These are phyloP conservation scores for Entomobrya multifasciata DNA, from an alignment of 2,888 invertebrate species.

Conservation along the genomic window DNA sequence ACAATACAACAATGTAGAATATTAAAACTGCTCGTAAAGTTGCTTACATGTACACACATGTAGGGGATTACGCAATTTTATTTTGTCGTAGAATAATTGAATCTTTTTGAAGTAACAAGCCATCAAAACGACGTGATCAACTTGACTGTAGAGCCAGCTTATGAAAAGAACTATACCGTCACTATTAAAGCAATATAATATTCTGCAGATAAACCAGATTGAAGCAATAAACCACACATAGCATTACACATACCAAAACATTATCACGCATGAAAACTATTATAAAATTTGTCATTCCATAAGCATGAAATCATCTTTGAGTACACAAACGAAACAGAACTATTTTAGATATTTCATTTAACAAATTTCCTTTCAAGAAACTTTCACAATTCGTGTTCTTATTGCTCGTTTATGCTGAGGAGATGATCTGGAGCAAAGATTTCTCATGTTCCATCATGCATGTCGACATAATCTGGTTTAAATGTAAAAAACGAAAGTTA, in stretches of 20 bases:
- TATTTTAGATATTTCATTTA: no score
- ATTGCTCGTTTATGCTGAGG: background rate
- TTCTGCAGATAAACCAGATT: no score
- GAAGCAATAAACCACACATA: background rate
- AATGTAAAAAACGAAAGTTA: background rate
- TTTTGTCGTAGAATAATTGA: constrained; percentile 6
- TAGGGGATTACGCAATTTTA: constrained; percentile 47
- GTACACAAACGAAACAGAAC: no score
- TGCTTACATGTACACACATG: background rate
- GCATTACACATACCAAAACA: background rate
- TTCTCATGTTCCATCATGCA: constrained; percentile 55
- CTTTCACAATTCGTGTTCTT: background rate
- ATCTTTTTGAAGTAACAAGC: background rate
- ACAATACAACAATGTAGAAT: background rate
- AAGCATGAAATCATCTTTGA: constrained; percentile 18
- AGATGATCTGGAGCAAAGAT: constrained; percentile 45
- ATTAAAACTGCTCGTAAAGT: constrained; percentile 4
- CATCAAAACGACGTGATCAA: background rate
- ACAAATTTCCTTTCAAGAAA: constrained; percentile 4
- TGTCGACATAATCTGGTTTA: constrained; percentile 31
- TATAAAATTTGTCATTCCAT: background rate
- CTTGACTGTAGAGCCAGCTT: background rate
- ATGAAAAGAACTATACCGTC: no score
- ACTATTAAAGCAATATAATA: background rate
- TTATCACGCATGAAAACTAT: no score